phyloP scores from a whole-genome alignment of 2,888 invertebrate species.

The Ormyrus rosae region DNA sequence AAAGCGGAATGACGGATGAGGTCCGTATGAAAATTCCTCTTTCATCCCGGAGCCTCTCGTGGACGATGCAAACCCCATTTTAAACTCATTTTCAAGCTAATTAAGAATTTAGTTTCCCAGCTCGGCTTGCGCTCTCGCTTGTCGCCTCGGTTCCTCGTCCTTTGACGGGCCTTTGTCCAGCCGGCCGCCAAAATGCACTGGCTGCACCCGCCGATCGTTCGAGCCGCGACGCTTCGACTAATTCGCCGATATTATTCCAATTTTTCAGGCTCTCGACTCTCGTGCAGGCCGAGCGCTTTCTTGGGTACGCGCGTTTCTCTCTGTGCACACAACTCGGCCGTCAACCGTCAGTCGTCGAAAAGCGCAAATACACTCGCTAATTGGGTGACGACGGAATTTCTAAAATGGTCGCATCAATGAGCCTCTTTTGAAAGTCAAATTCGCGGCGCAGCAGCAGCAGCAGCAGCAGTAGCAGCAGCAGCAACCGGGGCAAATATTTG shows the following conservation, averaged over 20 bases:
- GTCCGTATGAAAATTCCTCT: constrained; percentile 58
- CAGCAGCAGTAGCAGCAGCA: too few species aligned
- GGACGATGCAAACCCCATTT: constrained; percentile 66
- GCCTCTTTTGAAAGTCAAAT: constrained; percentile 45
- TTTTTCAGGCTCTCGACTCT: too few species aligned
- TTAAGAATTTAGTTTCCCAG: constrained; percentile 58
- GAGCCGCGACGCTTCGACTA: too few species aligned
- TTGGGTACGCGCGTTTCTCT: too few species aligned
- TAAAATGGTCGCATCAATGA: constrained; percentile 40
- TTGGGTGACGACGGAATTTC: constrained; percentile 35
- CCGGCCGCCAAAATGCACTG: too few species aligned
- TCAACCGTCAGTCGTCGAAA: background rate
- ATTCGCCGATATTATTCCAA: too few species aligned
- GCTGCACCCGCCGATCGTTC: too few species aligned
- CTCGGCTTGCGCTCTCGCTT: constrained; percentile 18
- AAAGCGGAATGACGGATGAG: constrained; percentile 48
- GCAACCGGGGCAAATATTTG: too few species aligned
- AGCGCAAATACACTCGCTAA: constrained; percentile 19
- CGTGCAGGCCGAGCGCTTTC: too few species aligned
- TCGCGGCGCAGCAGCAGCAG: background rate
- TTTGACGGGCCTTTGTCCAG: too few species aligned
- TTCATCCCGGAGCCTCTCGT: constrained; percentile 58
- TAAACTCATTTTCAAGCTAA: constrained; percentile 68
- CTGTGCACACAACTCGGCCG: too few species aligned
- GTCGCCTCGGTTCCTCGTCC: background rate